Evolutionary conservation across 2,888 invertebrate genomes (phyloP), one percentile per base, ranked within the genome.

Genomic region (Dorcus hopei): DNA sequence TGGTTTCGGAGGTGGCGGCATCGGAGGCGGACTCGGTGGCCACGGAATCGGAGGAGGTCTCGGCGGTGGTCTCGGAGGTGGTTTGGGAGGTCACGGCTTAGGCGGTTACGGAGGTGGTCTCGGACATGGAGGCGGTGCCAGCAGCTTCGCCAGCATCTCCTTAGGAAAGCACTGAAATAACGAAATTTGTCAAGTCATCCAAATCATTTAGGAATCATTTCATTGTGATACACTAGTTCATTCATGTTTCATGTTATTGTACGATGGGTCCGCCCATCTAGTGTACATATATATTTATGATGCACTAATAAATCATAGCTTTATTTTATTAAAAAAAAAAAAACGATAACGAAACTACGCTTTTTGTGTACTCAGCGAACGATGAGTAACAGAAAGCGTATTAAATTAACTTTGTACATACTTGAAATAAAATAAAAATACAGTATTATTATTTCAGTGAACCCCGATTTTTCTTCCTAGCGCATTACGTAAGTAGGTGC

Each of bases 41-140:
- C 48, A 49, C 16, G 61, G 61, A 40, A 53, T 54, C 16, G 43
- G 40, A 38, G 61, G 51, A 16, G 51, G 38, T 7, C 38, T 16
- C 2, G 61, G 53, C 3, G 45, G 47, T 8, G 43, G 50, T 26
- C 14, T 52, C 9, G 58, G 62, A 38, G 41, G 54, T 16, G 59
- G 59, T 6, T 49, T 38, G 19, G 59, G 62, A 8, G 60, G 54
- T 53, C 41, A 33, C 38, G 47, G 45, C 23, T 49, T 42, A 8
- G 53, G 54, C 14, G 56, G 61, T 33, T 49, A 33, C 9, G 64
- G 64, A 38, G 50, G 57, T 14, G 63, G 56, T 26, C 41, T 45
- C n/a, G 52, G 76, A 76, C 26, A 33, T 33, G 0, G 76, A 79
- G 1, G 77, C 77, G 23, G 74, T 73, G 49, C 64, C 39, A 64